Evolutionary conservation across 2,113 vertebrate genomes (phyloP), one percentile per base, ranked within the genome.

Genomic region (Chaenocephalus aceratus): DNA sequence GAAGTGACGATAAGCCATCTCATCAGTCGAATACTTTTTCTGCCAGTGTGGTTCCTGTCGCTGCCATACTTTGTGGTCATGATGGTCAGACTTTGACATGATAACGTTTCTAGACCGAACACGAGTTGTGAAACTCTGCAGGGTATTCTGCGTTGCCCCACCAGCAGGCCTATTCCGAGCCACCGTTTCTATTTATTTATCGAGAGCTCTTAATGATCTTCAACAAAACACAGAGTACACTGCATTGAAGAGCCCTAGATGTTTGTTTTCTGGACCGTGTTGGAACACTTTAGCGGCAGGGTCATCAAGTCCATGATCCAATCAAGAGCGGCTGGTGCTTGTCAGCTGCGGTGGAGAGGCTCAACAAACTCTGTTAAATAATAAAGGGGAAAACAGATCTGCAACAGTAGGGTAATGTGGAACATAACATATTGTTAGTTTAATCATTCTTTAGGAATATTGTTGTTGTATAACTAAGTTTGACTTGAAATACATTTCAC

Each of bases 221-320:
- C 77, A 85, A 76, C 86, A 80, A 67, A 83, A 75, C 86, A 70
- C 46, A 18, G 82, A 87, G 82, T 18, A 79, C 88, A 58, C 79
- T 75, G 83, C 18, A 81, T 60, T 92, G 89, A 88, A 92, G 92
- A 86, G 92, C 92, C 89, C 90, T 91, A 87, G 84, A 93, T 88
- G 75, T 88, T 60, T 89, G 84, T 89, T 90, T 85, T 80, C 80
- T 82, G 84, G 82, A 75, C 80, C 30, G 66, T 63, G 71, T 64
- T 81, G 79, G 80, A 88, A 83, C 90, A 91, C 92, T 92, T 89
- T 77, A 90, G 83, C 45, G 44, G 82, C 83, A 75, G 86, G 85
- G 89, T 81, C 86, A 88, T 71, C 72, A 70, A 86, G 72, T 86
- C 76, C 76, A 63, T 74, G 86, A 91, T 86, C 91, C 85, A 79